These are phyloP conservation scores for Rattus norvegicus DNA, from an alignment of 2,113 vertebrate species.

Conservation along the genomic window DNA sequence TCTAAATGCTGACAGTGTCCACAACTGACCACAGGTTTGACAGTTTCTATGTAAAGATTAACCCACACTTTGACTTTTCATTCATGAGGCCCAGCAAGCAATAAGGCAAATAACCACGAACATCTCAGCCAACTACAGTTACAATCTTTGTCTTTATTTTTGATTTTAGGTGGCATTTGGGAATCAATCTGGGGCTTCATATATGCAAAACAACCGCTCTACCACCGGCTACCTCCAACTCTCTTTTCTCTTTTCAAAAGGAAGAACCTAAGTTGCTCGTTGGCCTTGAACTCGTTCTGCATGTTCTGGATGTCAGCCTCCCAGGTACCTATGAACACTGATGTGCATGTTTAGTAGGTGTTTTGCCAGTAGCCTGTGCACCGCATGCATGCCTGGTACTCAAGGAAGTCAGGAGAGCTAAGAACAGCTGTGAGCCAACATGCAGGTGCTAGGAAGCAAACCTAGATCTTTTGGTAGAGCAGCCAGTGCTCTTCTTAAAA, in stretches of 20 bases:
- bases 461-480: not conserved
- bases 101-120: not conserved
- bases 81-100: not conserved
- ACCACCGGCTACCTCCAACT: not conserved
- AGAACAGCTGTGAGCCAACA: not conserved
- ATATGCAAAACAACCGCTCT: not conserved
- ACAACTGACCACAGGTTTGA: not conserved
- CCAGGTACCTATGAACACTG: not conserved
- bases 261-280: not conserved
- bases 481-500: not conserved
- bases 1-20: conserved; percentile 16
- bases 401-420: not conserved
- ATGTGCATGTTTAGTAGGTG: not conserved
- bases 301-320: not conserved
- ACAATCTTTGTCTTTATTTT: not conserved
- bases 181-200: not conserved
- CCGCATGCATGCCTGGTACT: not conserved
- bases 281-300: not conserved
- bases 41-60: not conserved
- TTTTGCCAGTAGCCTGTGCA: not conserved
- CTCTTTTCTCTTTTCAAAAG: not conserved
- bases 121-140: not conserved
- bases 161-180: too few relatives aligned
- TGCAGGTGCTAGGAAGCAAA: not conserved
- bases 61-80: not conserved